Evolutionary conservation across 2,797 vertebrate species (phyloP).

Genomic region (Toxotes lorentzi): DNA sequence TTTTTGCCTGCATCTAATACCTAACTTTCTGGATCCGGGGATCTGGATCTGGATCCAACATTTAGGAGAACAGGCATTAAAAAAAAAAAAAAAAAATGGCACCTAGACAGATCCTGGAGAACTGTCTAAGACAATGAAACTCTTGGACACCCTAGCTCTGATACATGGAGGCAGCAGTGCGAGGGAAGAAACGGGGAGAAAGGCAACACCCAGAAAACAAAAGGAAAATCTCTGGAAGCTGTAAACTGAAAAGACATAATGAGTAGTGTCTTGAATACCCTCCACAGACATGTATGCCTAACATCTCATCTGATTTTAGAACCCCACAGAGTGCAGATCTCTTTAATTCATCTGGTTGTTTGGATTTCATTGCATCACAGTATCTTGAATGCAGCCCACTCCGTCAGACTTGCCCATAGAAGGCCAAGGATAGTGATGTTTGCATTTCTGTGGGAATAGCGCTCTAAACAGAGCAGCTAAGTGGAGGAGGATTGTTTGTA

Average conservation of each 20-base stretch:
- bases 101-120: slow-evolving; percentile 49
- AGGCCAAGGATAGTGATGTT: slow-evolving; percentile 70
- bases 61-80: slow-evolving; percentile 70
- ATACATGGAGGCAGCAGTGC: slow-evolving; percentile 18
- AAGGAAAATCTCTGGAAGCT: slow-evolving; percentile 31
- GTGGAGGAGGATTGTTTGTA: slow-evolving; percentile 71
- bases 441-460: slow-evolving; percentile 76
- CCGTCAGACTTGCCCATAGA: slow-evolving; percentile 50
- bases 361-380: slow-evolving; percentile 50
- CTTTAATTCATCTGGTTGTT: slow-evolving; percentile 70
- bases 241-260: slow-evolving; percentile 60
- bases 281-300: slow-evolving; percentile 55
- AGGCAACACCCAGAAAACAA: slow-evolving; percentile 34
- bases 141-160: slow-evolving; percentile 41
- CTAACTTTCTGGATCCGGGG: slow-evolving; percentile 50
- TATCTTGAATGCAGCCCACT: slow-evolving; percentile 37
- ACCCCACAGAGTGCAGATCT: slow-evolving; percentile 45
- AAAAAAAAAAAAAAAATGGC: slow-evolving; percentile 69
- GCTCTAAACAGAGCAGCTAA: slow-evolving; percentile 74
- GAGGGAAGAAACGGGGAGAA: slow-evolving; percentile 18
- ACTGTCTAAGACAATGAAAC: slow-evolving; percentile 63
- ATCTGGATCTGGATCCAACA: slow-evolving; percentile 52
- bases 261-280: slow-evolving; percentile 48
- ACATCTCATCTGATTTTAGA: slow-evolving; percentile 63
- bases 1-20: slow-evolving; percentile 62